These are phyloP conservation scores for Microtus oregoni DNA, from an alignment of 2,113 vertebrate genomes.

Conservation along the genomic window DNA sequence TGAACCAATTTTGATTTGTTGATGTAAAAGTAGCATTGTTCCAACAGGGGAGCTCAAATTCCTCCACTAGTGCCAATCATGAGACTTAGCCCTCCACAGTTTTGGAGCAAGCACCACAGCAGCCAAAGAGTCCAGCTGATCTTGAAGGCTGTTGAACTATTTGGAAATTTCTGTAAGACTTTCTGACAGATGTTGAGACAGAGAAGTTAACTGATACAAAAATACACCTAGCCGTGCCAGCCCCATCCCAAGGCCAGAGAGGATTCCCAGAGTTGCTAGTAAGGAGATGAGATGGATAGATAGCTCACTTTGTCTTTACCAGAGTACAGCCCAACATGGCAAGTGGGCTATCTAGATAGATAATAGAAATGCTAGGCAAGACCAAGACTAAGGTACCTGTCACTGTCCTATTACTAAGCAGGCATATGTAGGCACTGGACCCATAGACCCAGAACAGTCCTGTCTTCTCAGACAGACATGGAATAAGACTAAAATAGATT, in stretches of 20 bases:
- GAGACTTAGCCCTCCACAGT: background rate
- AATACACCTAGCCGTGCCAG: background rate
- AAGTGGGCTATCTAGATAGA: too few relatives aligned
- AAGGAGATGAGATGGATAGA: background rate
- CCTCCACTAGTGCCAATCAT: background rate
- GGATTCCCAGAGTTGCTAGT: background rate
- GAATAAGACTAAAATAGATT: background rate
- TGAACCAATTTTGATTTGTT: background rate
- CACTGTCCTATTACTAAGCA: background rate
- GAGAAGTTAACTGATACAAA: background rate
- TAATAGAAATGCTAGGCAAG: background rate
- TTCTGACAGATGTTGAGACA: background rate
- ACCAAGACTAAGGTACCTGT: too few relatives aligned
- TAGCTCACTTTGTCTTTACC: background rate
- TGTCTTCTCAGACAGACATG: background rate
- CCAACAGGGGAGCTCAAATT: background rate
- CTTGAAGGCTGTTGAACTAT: background rate
- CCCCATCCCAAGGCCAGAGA: background rate
- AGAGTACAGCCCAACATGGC: background rate
- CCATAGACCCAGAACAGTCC: background rate
- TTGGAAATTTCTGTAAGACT: background rate
- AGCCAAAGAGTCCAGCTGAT: background rate
- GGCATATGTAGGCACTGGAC: background rate
- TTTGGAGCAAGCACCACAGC: background rate
- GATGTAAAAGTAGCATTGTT: background rate